Base-by-base conservation (phyloP, 2,888 invertebrate genomes). In the Apotomis capreana region DNA sequence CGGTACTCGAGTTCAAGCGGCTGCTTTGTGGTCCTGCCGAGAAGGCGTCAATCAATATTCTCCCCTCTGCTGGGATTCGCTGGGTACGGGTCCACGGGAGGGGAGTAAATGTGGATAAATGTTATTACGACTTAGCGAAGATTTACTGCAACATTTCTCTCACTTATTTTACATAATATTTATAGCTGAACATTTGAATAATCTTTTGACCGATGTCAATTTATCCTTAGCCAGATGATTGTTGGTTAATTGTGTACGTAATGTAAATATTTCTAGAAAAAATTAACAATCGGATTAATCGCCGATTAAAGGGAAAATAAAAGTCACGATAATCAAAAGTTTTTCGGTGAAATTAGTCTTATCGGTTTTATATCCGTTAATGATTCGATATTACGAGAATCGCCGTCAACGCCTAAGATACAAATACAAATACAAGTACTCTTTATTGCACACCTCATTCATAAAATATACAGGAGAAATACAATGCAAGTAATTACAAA, bases 31-130 rank as follows among this genome's bases (percentile, higher is more conserved):
- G 63, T 71, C 52, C 68, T 68, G 54, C 44, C 62, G 62, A 49
- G 68, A 68, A 68, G 72, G 68, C 58, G 63, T 55, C 72, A 72
- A 72, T 72, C 72, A 59, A 72, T 72, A 72, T 55, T 55, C 61
- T 68, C 52, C 71, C 58, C 54, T 52, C 58, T 52, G 52, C 58
- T 67, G 67, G 61, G 71, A 68, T 65, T 65, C 65, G 65, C 55
- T 55, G 46, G 65, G 52, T 44, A 26, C 57, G 46, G 15, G 65
- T 26, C 13, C 57, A n/a, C 67, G 67, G 68, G 62, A 68, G 68
- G 68, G 71, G 67, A 36, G 57, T 44, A 58, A 72, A 68, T 68
- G 62, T 68, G 54, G 63, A 72, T 72, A 62, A 68, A 72, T 72
- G 72, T 68, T 72, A 68, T 68, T 61, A 71, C 51, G 68, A 58